These are phyloP conservation scores for Stenurella melanura DNA, from an alignment of 2,888 invertebrate genomes.

Conservation along the genomic window DNA sequence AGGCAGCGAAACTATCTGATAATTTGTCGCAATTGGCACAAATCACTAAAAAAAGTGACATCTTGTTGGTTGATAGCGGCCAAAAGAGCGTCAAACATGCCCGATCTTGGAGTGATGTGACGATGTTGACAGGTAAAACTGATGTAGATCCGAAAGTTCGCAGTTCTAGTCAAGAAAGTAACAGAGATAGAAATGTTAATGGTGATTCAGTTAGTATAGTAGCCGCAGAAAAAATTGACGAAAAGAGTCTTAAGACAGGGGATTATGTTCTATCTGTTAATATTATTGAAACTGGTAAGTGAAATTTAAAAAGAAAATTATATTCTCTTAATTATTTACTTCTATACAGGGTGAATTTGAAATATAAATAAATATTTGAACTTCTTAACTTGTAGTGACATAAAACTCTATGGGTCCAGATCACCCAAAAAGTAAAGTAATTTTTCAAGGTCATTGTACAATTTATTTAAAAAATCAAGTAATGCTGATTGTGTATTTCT, in stretches of 20 bases:
- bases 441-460: no score
- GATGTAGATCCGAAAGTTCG: constrained; percentile 42
- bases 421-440: no score
- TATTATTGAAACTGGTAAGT: constrained; percentile 80
- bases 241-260: constrained; percentile 65
- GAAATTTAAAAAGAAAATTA: background rate
- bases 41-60: constrained; percentile 47
- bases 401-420: no score
- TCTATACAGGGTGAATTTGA: no score
- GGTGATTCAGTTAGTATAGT: constrained; percentile 44
- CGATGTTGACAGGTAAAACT: constrained; percentile 55
- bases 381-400: no score
- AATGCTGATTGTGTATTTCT: no score
- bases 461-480: no score
- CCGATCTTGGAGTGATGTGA: constrained; percentile 71
- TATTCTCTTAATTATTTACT: no score
- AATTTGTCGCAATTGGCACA: constrained; percentile 32
- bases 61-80: constrained; percentile 56
- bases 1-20: constrained; percentile 39
- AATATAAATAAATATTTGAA: no score
- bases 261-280: constrained; percentile 75
- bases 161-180: constrained; percentile 50
- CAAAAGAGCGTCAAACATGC: constrained; percentile 69
- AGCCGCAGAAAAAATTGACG: constrained; percentile 52
- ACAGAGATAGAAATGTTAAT: constrained; percentile 1